Conservation (phyloP, 1,140 invertebrate genomes). For the Microplitis mediator region DNA sequence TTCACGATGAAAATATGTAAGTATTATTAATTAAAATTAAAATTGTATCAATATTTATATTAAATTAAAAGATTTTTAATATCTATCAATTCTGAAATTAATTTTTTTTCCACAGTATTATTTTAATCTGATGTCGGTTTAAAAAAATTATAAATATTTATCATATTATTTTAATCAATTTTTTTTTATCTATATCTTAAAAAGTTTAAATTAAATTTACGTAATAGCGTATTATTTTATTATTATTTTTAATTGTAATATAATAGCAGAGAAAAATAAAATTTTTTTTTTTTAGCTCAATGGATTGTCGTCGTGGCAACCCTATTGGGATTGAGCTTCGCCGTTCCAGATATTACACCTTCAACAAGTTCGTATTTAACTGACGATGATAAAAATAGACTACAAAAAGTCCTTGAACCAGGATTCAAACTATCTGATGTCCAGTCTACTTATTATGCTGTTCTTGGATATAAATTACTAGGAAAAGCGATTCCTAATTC, state of each 20-base stretch:
- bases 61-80: background rate
- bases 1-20: constrained; percentile 48
- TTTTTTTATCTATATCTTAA: too few relatives aligned
- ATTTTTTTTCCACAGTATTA: too few relatives aligned
- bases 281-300: constrained; percentile 31
- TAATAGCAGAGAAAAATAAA: background rate
- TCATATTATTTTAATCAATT: too few relatives aligned
- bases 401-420: constrained; percentile 64
- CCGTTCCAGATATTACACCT: constrained; percentile 36
- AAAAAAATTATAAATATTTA: too few relatives aligned
- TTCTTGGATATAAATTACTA: constrained; percentile 64
- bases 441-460: constrained; percentile 63
- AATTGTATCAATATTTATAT: background rate
- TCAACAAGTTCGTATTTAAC: constrained; percentile 65
- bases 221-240: too few relatives aligned
- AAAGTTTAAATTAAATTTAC: too few relatives aligned
- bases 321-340: constrained; percentile 20
- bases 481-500: constrained; percentile 59
- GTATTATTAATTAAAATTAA: constrained; percentile 33
- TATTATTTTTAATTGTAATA: too few relatives aligned
- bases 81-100: background rate
- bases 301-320: constrained; percentile 24
- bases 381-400: constrained; percentile 60
- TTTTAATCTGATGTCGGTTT: too few relatives aligned
- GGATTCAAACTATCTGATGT: constrained; percentile 64